Conservation (phyloP, 2,113 vertebrate genomes). For the Bothrops jararaca region DNA sequence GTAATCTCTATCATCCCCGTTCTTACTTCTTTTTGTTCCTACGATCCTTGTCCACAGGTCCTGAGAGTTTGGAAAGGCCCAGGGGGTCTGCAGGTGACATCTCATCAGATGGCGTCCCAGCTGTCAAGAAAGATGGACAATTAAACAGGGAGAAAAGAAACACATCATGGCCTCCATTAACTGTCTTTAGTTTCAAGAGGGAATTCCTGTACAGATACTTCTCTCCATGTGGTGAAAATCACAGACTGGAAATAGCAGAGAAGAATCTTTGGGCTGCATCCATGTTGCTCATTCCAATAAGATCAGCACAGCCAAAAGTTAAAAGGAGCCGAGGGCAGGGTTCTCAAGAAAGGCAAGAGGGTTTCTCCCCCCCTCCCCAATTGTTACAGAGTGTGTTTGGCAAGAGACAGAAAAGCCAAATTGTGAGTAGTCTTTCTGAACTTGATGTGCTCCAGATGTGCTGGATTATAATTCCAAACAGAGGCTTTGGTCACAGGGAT, state of each 20-base stretch:
- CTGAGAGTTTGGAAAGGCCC: slow-evolving; percentile 84
- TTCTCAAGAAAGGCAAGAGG: not conserved
- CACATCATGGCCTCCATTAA: not conserved
- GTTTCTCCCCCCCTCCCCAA: too few species aligned
- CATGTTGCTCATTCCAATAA: not conserved
- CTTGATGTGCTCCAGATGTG: not conserved
- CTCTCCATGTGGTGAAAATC: not conserved
- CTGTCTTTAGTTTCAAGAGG: not conserved
- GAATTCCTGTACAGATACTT: not conserved
- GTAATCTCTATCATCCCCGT: not conserved
- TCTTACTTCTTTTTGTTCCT: slow-evolving; percentile 92
- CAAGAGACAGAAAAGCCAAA: not conserved
- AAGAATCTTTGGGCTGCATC: not conserved
- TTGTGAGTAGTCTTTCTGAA: not conserved
- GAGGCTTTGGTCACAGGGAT: not conserved
- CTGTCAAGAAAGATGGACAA: slow-evolving; percentile 54
- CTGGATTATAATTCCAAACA: not conserved
- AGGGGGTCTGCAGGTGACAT: slow-evolving; percentile 78
- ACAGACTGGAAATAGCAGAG: not conserved
- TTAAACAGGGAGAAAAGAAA: not conserved
- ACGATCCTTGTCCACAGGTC: slow-evolving; percentile 86
- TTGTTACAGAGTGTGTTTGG: not conserved
- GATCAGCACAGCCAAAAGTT: not conserved
- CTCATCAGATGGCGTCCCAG: slow-evolving; percentile 87
- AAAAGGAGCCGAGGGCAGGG: accelerated